Conservation (phyloP, 2,113 vertebrate species). For the Sylvilagus bachmani region DNA sequence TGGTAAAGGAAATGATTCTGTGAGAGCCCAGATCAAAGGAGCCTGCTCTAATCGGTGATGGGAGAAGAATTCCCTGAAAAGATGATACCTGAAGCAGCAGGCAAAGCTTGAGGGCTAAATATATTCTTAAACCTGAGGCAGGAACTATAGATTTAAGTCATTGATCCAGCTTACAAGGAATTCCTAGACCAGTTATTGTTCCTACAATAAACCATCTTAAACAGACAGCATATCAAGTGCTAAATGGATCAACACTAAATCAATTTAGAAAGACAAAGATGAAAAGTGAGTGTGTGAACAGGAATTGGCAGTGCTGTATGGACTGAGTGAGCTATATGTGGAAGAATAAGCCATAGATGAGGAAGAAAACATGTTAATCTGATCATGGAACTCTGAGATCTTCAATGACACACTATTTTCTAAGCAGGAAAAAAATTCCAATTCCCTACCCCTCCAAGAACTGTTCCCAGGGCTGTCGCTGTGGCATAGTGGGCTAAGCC, state of each 20-base stretch:
- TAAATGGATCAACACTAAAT: background rate
- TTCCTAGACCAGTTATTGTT: background rate
- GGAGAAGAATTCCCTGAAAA: conserved; percentile 5
- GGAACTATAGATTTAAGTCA: background rate
- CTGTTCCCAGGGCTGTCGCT: background rate
- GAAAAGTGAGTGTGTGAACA: background rate
- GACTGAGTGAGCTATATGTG: background rate
- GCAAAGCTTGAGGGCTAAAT: background rate
- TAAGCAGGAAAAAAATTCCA: background rate
- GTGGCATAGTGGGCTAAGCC: too few relatives aligned
- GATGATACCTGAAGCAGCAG: background rate
- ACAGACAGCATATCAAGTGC: background rate
- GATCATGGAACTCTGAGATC: conserved; percentile 2
- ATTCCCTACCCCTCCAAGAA: background rate
- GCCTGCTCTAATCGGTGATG: background rate
- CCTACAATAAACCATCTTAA: conserved; percentile 42
- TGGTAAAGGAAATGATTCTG: background rate
- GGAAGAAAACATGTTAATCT: background rate
- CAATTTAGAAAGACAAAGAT: background rate
- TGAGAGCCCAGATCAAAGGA: background rate
- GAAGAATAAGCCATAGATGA: background rate
- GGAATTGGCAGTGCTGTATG: background rate
- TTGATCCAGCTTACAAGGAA: background rate
- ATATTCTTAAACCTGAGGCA: background rate
- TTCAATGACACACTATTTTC: background rate